Evolutionary conservation across 2,888 invertebrate species (phyloP).

Genomic region (Synergus umbraculus): DNA sequence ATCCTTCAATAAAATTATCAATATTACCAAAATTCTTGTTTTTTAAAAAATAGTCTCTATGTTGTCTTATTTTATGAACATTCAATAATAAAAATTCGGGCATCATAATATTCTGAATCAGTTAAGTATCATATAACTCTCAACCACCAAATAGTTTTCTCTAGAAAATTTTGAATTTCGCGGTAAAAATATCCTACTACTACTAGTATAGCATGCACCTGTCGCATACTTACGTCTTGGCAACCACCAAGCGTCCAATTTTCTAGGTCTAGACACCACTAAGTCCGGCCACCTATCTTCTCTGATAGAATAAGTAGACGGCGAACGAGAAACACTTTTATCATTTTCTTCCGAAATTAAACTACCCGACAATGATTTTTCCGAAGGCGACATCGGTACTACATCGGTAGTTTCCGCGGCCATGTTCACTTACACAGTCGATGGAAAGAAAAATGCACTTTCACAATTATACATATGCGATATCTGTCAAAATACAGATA

Average conservation of each 20-base stretch:
- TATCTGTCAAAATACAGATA: background rate
- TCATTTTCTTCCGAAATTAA: constrained; percentile 78
- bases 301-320: constrained; percentile 80
- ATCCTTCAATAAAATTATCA: too few relatives aligned
- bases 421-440: constrained; percentile 65
- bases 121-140: background rate
- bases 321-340: constrained; percentile 79
- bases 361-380: constrained; percentile 74
- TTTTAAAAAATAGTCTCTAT: too few relatives aligned
- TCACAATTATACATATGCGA: constrained; percentile 44
- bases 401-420: constrained; percentile 72
- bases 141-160: background rate
- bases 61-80: too few relatives aligned
- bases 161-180: constrained; percentile 42
- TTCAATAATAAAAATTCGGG: too few relatives aligned
- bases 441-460: constrained; percentile 42
- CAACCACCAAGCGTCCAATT: constrained; percentile 74
- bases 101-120: too few relatives aligned
- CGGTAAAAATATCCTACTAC: constrained; percentile 49
- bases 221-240: constrained; percentile 73
- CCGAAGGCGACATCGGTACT: constrained; percentile 75
- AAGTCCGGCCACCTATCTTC: constrained; percentile 78
- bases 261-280: constrained; percentile 74
- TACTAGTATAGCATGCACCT: background rate
- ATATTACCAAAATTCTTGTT: too few relatives aligned